phyloP scores from a whole-genome alignment of 2,113 vertebrate genomes.

The Neogale vison region DNA sequence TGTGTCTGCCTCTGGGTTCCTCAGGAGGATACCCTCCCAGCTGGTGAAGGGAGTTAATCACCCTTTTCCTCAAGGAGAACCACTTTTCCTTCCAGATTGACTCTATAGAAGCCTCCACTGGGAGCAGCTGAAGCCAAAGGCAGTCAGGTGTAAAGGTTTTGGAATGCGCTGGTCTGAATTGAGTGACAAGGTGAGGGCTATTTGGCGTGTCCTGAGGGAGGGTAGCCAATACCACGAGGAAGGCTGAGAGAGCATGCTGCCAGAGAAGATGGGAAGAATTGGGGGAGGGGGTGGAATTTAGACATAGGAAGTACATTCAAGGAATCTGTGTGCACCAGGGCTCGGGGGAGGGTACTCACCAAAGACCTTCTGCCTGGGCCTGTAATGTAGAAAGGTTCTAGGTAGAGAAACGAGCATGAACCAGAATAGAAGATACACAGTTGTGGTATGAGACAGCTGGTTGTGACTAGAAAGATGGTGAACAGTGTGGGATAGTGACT shows the following conservation, averaged over 20 bases:
- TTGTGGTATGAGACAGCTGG: not conserved
- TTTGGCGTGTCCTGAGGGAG: not conserved
- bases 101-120: not conserved
- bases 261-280: not conserved
- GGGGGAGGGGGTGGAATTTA: not conserved
- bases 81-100: not conserved
- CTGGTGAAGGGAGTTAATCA: not conserved
- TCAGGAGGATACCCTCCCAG: not conserved
- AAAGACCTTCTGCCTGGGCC: not conserved
- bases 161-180: not conserved
- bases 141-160: not conserved
- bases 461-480: not conserved
- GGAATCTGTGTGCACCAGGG: not conserved
- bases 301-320: not conserved
- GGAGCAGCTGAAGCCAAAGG: not conserved
- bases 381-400: not conserved
- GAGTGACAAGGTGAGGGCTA: not conserved
- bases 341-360: not conserved
- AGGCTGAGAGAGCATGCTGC: not conserved
- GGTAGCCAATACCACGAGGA: not conserved
- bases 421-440: not conserved
- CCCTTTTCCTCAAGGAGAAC: not conserved
- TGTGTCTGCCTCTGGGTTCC: not conserved
- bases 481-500: not conserved
- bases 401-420: not conserved